phyloP scores from a whole-genome alignment of 92 coral and sea anemone species.

The Porites evermanni region DNA sequence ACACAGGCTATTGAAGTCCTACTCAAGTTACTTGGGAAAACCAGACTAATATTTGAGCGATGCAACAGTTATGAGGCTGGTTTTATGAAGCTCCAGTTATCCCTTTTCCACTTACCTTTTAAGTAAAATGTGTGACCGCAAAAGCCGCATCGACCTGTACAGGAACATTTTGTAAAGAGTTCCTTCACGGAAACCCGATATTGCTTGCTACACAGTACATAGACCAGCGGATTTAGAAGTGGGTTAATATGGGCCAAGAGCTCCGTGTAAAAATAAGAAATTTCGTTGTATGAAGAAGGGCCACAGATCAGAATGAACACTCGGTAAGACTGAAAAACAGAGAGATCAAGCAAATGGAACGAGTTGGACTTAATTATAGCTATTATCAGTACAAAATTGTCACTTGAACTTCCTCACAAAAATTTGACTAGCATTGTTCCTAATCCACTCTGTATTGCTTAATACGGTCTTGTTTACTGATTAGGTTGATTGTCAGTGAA shows the following conservation, averaged over 20 bases:
- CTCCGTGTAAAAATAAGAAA: constrained; percentile 80
- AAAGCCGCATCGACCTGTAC: constrained; percentile 8
- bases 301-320: constrained; percentile 67
- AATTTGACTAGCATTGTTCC: too few species aligned
- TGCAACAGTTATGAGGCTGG: not conserved
- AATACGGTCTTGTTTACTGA: too few species aligned
- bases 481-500: too few species aligned
- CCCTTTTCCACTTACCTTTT: constrained; percentile 30
- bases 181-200: constrained; percentile 76
- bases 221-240: constrained; percentile 82
- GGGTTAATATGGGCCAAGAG: constrained; percentile 87
- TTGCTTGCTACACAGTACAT: constrained; percentile 73
- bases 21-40: too few species aligned
- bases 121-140: constrained; percentile 20
- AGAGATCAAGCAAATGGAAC: not conserved
- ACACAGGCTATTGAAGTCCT: too few species aligned
- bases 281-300: constrained; percentile 57
- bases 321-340: constrained; percentile 71
- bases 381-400: too few species aligned
- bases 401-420: too few species aligned
- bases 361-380: not conserved
- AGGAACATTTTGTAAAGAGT: constrained; percentile 44
- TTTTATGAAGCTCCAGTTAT: too few species aligned
- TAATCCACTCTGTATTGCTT: too few species aligned
- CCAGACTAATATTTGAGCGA: too few species aligned